Base-by-base conservation (phyloP, 2,888 invertebrate species). In the Resseliella maxima region DNA sequence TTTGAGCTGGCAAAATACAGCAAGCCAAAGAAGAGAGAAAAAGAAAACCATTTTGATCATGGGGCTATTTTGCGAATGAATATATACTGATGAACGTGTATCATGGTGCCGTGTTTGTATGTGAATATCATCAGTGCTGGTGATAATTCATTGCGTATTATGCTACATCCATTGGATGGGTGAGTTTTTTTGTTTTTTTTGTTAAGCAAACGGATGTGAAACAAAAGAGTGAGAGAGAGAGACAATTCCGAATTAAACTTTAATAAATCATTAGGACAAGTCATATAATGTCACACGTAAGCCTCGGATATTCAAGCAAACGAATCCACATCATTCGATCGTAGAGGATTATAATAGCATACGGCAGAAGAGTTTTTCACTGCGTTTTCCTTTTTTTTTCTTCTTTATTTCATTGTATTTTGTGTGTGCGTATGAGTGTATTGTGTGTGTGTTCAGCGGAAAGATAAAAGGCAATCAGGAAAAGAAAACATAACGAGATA, bases 71-170 rank as follows among this genome's bases (percentile, higher is more conserved):
- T 41, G 41, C 41, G 18, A 18, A 50, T 50, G 18, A 50, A 15
- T 15, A 6, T 18, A 50, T 18, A 18, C n/a, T n/a, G n/a, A n/a
- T n/a, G n/a, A 45, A 45, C 45, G 12, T 45, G 6, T 5, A 10
- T 45, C 2, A 50, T 21, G 50, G 10, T 18, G 18, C 2, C 18
- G 46, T 50, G 18, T 50, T 50, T 50, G 46, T 50, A 18, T 18
- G 41, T 8, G 41, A 5, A 5, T 12, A 41, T 41, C 12, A 15
- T 6, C 50, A 2, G 46, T 50, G 18, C 46, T 50, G 15, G 1
- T 15, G 15, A 59, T 59, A 59, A 24, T 59, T 59, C 59, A 59
- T 24, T 24, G 59, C 59, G 59, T 59, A 59, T 59, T 59, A 59
- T n/a, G n/a, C 24, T 59, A 24, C 27, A 24, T 24, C 59, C 2